Evolutionary conservation across 2,113 vertebrate species (phyloP).

Genomic region (Dascyllus trimaculatus): DNA sequence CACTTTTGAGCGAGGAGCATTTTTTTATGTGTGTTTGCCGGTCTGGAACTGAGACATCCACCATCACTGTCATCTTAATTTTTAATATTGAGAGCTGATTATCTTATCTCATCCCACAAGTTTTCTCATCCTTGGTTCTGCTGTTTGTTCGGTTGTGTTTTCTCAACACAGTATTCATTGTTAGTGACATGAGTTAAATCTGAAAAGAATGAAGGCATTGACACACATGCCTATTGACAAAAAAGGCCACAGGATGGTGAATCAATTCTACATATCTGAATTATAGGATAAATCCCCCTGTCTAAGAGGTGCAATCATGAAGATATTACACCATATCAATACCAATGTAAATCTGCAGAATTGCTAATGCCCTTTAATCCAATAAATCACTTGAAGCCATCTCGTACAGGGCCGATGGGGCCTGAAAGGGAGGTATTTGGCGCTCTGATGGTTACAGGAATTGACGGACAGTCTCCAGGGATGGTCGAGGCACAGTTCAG

Average conservation of each 20-base stretch:
- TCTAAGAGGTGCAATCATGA: slow-evolving; percentile 59
- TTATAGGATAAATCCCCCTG: slow-evolving; percentile 24
- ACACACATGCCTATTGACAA: slow-evolving; percentile 10
- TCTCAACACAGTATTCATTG: background rate
- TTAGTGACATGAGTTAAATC: slow-evolving; percentile 32
- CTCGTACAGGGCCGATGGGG: slow-evolving; percentile 47
- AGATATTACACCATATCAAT: slow-evolving; percentile 63
- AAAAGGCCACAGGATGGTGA: slow-evolving; percentile 25
- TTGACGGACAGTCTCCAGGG: slow-evolving; percentile 80
- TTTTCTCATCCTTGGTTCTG: slow-evolving; percentile 1
- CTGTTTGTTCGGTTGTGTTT: slow-evolving; percentile 12
- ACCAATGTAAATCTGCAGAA: slow-evolving; percentile 63
- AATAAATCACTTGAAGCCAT: slow-evolving; percentile 69
- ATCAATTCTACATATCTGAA: slow-evolving; percentile 37
- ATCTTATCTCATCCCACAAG: slow-evolving; percentile 5
- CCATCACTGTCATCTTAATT: slow-evolving; percentile 8
- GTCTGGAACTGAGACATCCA: slow-evolving; percentile 32
- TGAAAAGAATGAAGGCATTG: slow-evolving; percentile 33
- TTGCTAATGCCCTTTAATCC: slow-evolving; percentile 66
- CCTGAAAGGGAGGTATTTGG: slow-evolving; percentile 76
- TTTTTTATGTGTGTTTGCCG: slow-evolving; percentile 15
- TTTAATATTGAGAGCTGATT: slow-evolving; percentile 26
- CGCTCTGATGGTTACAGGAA: slow-evolving; percentile 77
- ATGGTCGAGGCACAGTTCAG: slow-evolving; percentile 74
- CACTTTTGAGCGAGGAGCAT: slow-evolving; percentile 15